Evolutionary conservation across 2,888 invertebrate species (phyloP), one percentile per base, ranked within the genome.

Genomic region (Camptogramma bilineatum): DNA sequence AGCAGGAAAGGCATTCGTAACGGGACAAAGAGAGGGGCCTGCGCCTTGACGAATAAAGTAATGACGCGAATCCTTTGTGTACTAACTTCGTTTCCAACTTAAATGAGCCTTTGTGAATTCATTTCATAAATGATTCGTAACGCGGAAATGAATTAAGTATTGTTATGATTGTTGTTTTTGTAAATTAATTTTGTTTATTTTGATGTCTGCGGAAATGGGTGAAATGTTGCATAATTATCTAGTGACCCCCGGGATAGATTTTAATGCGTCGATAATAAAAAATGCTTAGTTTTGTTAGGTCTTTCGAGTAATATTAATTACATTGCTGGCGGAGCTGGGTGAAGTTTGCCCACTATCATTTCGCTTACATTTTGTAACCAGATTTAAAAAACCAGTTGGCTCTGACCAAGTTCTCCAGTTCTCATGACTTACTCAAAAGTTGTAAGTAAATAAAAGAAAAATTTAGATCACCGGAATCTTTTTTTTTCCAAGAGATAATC

Each of bases 41-140:
- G 39, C 39, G 19, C 56, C 56, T 21, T 56, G 56, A 56, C 52
- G 31, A 57, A 63, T 63, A 63, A 67, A 57, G 60, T 62, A 59
- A 66, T 66, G 66, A 66, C 46, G 55, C 18, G 57, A 56, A 60
- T 57, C 63, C 66, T 67, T 63, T 63, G 66, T 63, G 47, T 57
- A 24, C 19, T 68, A 65, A 68, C 62, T 63, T 68, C 57, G 60
- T 65, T 65, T 64, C 63, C 62, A 68, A 65, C 62, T 63, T 60
- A 62, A 68, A 62, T 59, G 52, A 53, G 59, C 47, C 62, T 64
- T 68, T 68, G 62, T 57, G 56, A 56, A 16, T 44, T 54, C 60
- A 31, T 59, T 64, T 59, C 55, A 48, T 62, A 63, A 68, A 60
- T 62, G 55, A 66, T 58, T 62, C 54, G 62, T 54, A 51, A 58